Percentiles rank a stretch among this genome's conserved stretches.
Evolutionary conservation across 2,888 invertebrate species (phyloP).

Genomic region (Parascotia fuliginaria): DNA sequence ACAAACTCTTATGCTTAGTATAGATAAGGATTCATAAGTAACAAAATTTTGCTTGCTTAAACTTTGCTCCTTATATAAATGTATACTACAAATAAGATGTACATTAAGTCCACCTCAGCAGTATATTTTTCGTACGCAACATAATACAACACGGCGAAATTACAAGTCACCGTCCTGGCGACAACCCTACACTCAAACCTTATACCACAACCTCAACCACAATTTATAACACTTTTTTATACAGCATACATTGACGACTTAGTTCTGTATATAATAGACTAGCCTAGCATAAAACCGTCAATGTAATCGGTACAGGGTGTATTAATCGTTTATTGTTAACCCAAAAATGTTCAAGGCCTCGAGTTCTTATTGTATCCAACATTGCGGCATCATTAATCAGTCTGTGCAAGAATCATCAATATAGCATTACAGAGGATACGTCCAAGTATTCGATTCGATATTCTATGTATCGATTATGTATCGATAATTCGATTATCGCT

Average conservation of each 20-base stretch:
- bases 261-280: neutral
- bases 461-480: constrained; percentile 78
- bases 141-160: constrained; percentile 67
- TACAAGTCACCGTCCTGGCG: constrained; percentile 81
- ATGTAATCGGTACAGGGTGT: constrained; percentile 42
- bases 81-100: constrained; percentile 34
- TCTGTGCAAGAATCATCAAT: constrained; percentile 83
- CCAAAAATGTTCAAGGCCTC: constrained; percentile 58
- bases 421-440: constrained; percentile 80
- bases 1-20: too few relatives aligned
- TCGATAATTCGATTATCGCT: constrained; percentile 79
- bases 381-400: constrained; percentile 82
- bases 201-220: constrained; percentile 35
- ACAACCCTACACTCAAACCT: constrained; percentile 74
- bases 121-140: constrained; percentile 56
- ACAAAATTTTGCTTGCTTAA: too few relatives aligned
- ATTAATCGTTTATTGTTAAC: constrained; percentile 32
- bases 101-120: constrained; percentile 54
- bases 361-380: constrained; percentile 74
- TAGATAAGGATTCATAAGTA: too few relatives aligned
- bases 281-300: constrained; percentile 28
- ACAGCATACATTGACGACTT: constrained; percentile 42
- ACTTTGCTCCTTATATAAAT: too few relatives aligned
- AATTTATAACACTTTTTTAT: neutral
- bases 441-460: constrained; percentile 82